A percentile compares a stretch with the other conserved stretches of the same genome.
Evolutionary conservation across 2,888 invertebrate species (phyloP).

Genomic region (Alloplasta piceator): DNA sequence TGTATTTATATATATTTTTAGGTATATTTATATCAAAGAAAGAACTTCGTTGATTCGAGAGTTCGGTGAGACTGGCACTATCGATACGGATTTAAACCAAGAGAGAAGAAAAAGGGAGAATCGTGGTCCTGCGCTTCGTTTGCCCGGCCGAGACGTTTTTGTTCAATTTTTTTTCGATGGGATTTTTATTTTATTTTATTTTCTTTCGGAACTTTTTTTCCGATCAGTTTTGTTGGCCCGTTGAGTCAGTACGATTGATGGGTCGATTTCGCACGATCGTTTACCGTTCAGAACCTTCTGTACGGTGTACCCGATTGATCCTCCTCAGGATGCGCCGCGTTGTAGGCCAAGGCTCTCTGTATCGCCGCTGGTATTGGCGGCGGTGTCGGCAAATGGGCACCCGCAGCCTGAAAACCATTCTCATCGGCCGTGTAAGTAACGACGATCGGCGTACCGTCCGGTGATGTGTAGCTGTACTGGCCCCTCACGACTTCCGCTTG

Average conservation of each 20-base stretch:
- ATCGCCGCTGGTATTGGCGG: constrained; percentile 92
- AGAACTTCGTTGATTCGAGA: not conserved
- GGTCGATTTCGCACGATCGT: constrained; percentile 1
- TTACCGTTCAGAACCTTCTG: constrained; percentile 72
- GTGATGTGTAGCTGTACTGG: constrained; percentile 88
- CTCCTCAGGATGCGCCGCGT: constrained; percentile 84
- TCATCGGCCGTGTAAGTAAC: constrained; percentile 89
- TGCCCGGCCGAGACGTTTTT: constrained; percentile 39
- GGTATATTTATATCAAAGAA: not conserved
- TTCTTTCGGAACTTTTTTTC: not conserved
- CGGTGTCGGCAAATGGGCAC: constrained; percentile 91
- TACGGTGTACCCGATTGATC: constrained; percentile 82
- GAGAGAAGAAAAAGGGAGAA: constrained; percentile 29
- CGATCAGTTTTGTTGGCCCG: constrained; percentile 11
- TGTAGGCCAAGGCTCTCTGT: constrained; percentile 87
- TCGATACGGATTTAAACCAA: not conserved
- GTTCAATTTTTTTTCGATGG: not conserved
- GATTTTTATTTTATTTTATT: not conserved
- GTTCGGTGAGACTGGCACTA: constrained; percentile 49
- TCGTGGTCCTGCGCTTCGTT: constrained; percentile 55
- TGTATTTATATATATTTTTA: constrained; percentile 14
- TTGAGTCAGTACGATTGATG: constrained; percentile 38
- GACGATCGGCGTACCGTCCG: constrained; percentile 87
- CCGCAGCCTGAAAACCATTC: constrained; percentile 88
- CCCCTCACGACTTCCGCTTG: constrained; percentile 84